Base-by-base conservation (phyloP, 2,113 vertebrate species). In the Choloepus hoffmanni region DNA sequence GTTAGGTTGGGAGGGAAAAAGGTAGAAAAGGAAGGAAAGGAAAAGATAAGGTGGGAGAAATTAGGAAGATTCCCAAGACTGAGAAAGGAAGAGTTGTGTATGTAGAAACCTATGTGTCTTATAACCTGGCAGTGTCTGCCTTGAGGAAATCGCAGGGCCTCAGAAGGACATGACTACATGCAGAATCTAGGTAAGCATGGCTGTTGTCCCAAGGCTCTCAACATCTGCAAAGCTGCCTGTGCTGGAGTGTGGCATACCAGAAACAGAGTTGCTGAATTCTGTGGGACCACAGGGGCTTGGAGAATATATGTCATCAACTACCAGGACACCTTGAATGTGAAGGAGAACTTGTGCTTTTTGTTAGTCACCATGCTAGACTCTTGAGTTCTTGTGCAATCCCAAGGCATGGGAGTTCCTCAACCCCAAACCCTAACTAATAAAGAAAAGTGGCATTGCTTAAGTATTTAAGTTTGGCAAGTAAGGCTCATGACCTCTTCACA, bases 61-160 rank as follows among this genome's bases (percentile, higher is more conserved):
- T 72, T 28, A 74, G 55, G 67, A 85, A 68, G 13, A 65, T 43
- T 28, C 11, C 4, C 19, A n/a, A 40, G 24, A 36, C 36, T n/a
- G 28, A 89, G 4, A 1, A 77, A 90, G 1, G 3, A 3, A 86
- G 12, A 72, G 2, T 40, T 76, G 33, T 23, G 7, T 33, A 3
- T 7, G 24, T 28, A 85, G 28, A 70, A 87, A 95, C 2, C 1
- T 0, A 53, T 0, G 2, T 9, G 40, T 70, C 28, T 72, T 81
- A 3, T 24, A 83, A n/a, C 5, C 26, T 13, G 4, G 21, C 36
- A 43, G 4, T 0, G 16, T 70, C 1, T 60, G 4, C 9, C 16
- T 23, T 21, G 23, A 78, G 63, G 18, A 79, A 83, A 3, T 53
- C 12, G 53, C 58, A 33, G 53, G 15, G 45, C 18, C 21, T 36